These are phyloP conservation scores for Triops cancriformis DNA, from an alignment of 1,140 invertebrate species.

Conservation along the genomic window DNA sequence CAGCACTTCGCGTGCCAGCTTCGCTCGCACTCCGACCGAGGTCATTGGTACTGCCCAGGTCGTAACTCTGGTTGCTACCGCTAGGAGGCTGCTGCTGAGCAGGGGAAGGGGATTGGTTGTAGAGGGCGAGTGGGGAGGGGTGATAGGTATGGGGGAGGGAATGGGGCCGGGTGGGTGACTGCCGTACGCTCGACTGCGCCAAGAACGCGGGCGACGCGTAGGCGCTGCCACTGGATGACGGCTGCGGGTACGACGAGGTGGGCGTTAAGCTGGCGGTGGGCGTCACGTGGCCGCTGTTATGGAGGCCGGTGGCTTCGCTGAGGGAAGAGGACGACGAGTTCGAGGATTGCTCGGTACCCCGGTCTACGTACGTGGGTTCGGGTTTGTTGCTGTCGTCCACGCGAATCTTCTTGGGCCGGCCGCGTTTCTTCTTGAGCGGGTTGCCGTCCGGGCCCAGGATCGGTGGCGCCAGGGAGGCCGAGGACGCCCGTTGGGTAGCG, in stretches of 20 bases:
- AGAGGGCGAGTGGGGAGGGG: constrained; percentile 26
- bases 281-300: constrained; percentile 11
- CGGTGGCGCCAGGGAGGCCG: constrained; percentile 37
- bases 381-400: constrained; percentile 51
- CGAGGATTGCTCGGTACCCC: not conserved
- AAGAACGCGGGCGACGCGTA: constrained; percentile 29
- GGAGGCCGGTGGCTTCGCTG: not conserved
- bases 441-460: constrained; percentile 15
- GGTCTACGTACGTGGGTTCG: not conserved
- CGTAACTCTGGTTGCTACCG: constrained; percentile 27
- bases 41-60: constrained; percentile 24
- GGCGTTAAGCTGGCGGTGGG: constrained; percentile 29
- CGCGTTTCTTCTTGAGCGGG: constrained; percentile 66
- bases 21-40: not conserved
- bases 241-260: constrained; percentile 30
- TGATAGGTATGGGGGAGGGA: constrained; percentile 3
- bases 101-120: constrained; percentile 27
- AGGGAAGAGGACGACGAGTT: not conserved
- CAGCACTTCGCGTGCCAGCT: not conserved
- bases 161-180: constrained; percentile 22
- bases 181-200: constrained; percentile 21
- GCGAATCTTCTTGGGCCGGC: constrained; percentile 74
- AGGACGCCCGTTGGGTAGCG: constrained; percentile 42
- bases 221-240: constrained; percentile 28
- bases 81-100: constrained; percentile 19